These are phyloP conservation scores for Entomyzon cyanotis DNA, from an alignment of 2,113 vertebrate genomes.

Conservation along the genomic window DNA sequence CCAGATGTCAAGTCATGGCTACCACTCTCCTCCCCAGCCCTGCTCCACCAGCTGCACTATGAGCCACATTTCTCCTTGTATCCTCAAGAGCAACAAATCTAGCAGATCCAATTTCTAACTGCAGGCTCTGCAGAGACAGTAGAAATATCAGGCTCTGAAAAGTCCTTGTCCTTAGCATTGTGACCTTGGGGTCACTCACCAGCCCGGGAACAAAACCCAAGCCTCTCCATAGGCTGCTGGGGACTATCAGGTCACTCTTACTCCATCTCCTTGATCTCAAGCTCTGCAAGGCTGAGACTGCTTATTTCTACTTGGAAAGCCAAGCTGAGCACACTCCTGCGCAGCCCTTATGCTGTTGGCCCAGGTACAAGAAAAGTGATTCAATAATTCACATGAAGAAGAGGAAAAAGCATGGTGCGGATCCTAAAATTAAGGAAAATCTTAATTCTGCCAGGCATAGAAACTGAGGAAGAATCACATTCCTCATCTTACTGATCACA, in stretches of 20 bases:
- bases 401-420: not conserved
- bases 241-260: not conserved
- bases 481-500: not conserved
- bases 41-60: not conserved
- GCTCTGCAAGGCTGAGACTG: not conserved
- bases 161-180: not conserved
- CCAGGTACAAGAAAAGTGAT: not conserved
- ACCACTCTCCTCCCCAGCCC: not conserved
- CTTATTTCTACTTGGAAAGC: not conserved
- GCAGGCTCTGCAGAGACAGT: not conserved
- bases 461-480: fast-evolving
- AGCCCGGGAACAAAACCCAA: not conserved
- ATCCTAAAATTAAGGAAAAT: not conserved
- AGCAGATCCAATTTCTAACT: not conserved
- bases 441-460: not conserved
- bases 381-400: not conserved
- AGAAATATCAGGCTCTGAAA: not conserved
- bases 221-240: not conserved
- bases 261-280: not conserved
- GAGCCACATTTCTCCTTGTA: not conserved
- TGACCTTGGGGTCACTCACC: not conserved
- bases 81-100: not conserved
- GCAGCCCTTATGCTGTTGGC: not conserved
- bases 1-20: not conserved
- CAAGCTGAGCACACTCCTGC: not conserved